Conservation (phyloP, 2,888 invertebrate species). For the Erebia palarica region DNA sequence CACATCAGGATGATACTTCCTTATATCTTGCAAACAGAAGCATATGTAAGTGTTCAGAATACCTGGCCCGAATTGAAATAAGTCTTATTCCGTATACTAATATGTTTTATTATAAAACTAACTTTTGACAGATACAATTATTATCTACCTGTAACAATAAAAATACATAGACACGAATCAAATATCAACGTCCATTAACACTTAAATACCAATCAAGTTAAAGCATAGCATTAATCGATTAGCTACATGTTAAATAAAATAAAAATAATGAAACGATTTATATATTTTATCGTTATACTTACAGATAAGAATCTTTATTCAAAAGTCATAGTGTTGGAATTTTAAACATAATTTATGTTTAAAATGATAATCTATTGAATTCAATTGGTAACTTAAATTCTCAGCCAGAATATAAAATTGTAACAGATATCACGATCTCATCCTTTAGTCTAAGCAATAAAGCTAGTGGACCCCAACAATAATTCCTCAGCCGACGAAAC, state of each 20-base stretch:
- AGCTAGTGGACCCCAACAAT: neutral
- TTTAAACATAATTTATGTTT: neutral
- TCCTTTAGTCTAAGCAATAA: neutral
- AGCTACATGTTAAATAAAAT: constrained; percentile 5
- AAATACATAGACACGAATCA: neutral
- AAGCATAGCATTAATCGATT: neutral
- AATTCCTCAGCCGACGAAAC: neutral
- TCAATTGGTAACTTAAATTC: neutral
- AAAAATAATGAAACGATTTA: neutral
- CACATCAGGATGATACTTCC: too few relatives aligned
- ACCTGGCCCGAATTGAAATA: too few relatives aligned
- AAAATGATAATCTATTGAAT: neutral
- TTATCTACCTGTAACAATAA: too few relatives aligned
- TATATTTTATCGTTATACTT: constrained; percentile 13
- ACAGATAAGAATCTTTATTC: constrained; percentile 11
- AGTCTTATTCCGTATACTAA: too few relatives aligned
- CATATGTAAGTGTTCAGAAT: too few relatives aligned
- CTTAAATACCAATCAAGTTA: neutral
- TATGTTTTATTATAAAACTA: too few relatives aligned
- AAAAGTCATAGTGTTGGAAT: constrained; percentile 5
- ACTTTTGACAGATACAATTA: too few relatives aligned
- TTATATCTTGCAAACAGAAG: too few relatives aligned
- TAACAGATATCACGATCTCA: neutral
- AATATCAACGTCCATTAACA: neutral
- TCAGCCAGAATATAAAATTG: neutral